Conservation (phyloP, 2,113 vertebrate species). For the Gopherus flavomarginatus region DNA sequence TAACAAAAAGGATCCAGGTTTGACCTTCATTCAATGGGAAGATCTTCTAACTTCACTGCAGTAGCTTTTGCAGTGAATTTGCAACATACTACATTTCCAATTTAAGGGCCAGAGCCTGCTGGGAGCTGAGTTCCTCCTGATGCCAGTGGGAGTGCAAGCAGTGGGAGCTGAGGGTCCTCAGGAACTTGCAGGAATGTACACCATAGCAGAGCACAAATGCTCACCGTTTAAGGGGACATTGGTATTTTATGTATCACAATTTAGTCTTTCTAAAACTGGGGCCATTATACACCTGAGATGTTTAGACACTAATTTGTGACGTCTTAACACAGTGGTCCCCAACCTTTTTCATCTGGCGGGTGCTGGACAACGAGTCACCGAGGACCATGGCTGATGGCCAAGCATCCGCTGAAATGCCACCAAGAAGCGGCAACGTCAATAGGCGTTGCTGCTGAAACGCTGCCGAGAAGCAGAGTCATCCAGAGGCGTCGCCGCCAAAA, state of each 20-base stretch:
- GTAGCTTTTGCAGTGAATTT: neutral
- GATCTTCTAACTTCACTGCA: neutral
- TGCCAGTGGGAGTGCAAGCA: neutral
- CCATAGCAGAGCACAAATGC: neutral
- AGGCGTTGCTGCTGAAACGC: too few species aligned
- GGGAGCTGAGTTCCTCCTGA: neutral
- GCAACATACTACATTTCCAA: neutral
- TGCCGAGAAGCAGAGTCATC: too few species aligned
- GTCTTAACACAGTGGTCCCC: too few species aligned
- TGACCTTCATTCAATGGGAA: neutral
- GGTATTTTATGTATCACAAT: neutral
- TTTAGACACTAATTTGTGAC: neutral
- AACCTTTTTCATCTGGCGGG: too few species aligned
- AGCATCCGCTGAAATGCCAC: too few species aligned
- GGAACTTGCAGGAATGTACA: accelerated
- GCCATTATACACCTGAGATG: neutral
- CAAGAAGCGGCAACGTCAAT: too few species aligned
- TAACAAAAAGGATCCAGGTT: neutral
- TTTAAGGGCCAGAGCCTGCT: neutral
- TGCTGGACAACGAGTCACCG: too few species aligned
- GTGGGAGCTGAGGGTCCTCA: accelerated
- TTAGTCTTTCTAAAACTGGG: neutral
- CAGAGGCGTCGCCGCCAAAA: too few species aligned
- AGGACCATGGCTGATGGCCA: too few species aligned
- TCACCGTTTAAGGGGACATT: accelerated